Evolutionary conservation across 2,113 vertebrate genomes (phyloP), one percentile per base, ranked within the genome.

Genomic region (Psilopogon haemacephalus): DNA sequence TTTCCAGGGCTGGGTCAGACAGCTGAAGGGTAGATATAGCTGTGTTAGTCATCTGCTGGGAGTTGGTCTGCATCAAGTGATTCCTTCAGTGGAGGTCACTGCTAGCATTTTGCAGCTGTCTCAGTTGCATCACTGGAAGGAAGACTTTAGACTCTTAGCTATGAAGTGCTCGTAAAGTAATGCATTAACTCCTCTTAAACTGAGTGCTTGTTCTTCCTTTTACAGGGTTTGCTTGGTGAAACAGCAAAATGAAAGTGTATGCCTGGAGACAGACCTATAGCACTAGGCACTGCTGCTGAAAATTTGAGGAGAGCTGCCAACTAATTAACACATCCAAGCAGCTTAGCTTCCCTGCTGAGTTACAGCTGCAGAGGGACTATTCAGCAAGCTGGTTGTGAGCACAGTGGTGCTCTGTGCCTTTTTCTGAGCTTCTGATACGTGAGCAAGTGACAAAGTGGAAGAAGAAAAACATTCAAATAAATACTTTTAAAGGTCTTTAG

Each of bases 241-340:
- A 76, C 23, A 74, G 42, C 58, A 54, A 80, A 93, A 89, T 60
- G 46, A 28, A 85, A 86, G 68, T n/a, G 46, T 35, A 11, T 23
- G 79, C 63, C 64, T 74, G 72, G 72, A 86, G 37, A 70, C 46
- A 69, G 56, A 63, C 38, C 59, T 67, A 14, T 33, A 55, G 52
- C 69, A 52, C 67, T 30, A 40, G 80, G 48, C 12, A 11, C 8
- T 50, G 6, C 54, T 84, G 86, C 80, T 58, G 70, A 89, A 87
- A 79, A 65, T 79, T 56, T 84, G 88, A 74, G 67, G 48, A 88
- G 63, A 89, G 44, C 67, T 90, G 95, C 92, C 94, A 91, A 5
- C 77, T 91, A 94, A 84, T 96, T 94, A 93, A 79, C 80, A 94
- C 92, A 88, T 83, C 20, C 12, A 64, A 93, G 72, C 60, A 71